Evolutionary conservation across 2,888 invertebrate genomes (phyloP).

Genomic region (Thymelicus sylvestris): DNA sequence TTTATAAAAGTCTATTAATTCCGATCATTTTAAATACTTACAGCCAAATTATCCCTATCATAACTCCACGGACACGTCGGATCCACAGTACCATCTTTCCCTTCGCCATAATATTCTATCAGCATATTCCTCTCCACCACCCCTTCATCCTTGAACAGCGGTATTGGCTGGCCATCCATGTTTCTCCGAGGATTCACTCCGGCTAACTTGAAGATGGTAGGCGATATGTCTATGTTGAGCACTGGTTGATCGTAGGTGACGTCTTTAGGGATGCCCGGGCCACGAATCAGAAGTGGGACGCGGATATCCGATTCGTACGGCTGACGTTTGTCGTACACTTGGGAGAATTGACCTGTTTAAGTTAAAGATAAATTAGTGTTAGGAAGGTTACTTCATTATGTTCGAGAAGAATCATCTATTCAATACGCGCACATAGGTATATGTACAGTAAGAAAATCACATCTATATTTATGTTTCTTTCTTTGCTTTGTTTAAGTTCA

Average conservation of each 20-base stretch:
- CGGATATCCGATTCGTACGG: slow-evolving; percentile 95
- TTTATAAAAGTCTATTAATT: too few relatives aligned
- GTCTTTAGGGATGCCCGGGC: slow-evolving; percentile 86
- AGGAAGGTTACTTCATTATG: too few relatives aligned
- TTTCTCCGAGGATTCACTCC: slow-evolving; percentile 75
- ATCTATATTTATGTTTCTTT: too few relatives aligned
- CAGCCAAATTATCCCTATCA: slow-evolving; percentile 83
- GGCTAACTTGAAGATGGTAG: slow-evolving; percentile 91
- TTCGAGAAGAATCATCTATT: too few relatives aligned
- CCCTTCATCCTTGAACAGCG: slow-evolving; percentile 40
- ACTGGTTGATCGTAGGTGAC: slow-evolving; percentile 83
- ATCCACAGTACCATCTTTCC: slow-evolving; percentile 81
- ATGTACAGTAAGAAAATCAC: too few relatives aligned
- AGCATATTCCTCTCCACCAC: slow-evolving; percentile 83
- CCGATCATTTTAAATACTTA: slow-evolving; percentile 65
- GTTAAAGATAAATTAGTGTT: background rate
- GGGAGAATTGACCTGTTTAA: slow-evolving; percentile 91
- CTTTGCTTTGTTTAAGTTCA: too few relatives aligned
- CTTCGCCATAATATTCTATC: slow-evolving; percentile 94
- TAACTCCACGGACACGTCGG: slow-evolving; percentile 87
- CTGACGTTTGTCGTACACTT: slow-evolving; percentile 95
- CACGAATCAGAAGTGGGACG: slow-evolving; percentile 92
- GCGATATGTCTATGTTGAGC: slow-evolving; percentile 92
- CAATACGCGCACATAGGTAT: too few relatives aligned
- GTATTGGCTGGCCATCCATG: slow-evolving; percentile 86